phyloP scores from a whole-genome alignment of 2,113 vertebrate genomes.

The Dendropsophus ebraccatus region DNA sequence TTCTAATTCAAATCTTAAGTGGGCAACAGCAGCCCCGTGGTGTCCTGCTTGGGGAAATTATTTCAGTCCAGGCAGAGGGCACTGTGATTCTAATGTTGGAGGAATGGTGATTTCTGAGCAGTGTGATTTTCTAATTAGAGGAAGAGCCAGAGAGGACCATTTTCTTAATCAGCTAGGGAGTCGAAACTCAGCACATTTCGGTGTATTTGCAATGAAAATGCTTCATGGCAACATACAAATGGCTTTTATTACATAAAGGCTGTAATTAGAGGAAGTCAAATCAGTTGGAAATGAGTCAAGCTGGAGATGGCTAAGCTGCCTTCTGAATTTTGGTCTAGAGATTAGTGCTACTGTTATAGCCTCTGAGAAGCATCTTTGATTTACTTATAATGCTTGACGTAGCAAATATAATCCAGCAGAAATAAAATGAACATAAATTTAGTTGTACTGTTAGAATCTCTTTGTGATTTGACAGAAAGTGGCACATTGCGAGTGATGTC shows the following conservation, averaged over 20 bases:
- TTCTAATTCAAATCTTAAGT: conserved; percentile 53
- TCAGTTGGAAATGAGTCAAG: conserved; percentile 83
- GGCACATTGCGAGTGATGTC: conserved; percentile 67
- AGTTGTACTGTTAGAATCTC: conserved; percentile 69
- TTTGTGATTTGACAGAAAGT: conserved; percentile 73
- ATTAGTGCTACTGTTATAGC: conserved; percentile 74
- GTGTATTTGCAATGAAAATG: conserved; percentile 77
- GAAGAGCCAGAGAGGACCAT: conserved; percentile 71
- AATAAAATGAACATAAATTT: conserved; percentile 77
- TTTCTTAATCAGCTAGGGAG: conserved; percentile 78
- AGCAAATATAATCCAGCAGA: conserved; percentile 74
- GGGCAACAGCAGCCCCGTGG: conserved; percentile 54
- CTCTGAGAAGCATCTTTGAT: conserved; percentile 77
- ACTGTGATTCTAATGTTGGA: conserved; percentile 74
- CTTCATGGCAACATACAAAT: conserved; percentile 78
- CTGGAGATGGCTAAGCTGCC: conserved; percentile 76
- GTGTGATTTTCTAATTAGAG: conserved; percentile 84
- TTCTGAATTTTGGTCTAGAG: conserved; percentile 83
- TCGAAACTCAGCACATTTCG: conserved; percentile 77
- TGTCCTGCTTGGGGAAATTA: conserved; percentile 65
- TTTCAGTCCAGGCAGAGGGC: conserved; percentile 71
- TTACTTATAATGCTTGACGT: conserved; percentile 74
- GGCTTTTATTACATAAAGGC: conserved; percentile 80
- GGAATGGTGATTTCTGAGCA: conserved; percentile 72
- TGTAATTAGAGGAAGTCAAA: conserved; percentile 87